Evolutionary conservation across 1,140 invertebrate genomes (phyloP), one percentile per base, ranked within the genome.

Genomic region (Drosophila funebris): DNA sequence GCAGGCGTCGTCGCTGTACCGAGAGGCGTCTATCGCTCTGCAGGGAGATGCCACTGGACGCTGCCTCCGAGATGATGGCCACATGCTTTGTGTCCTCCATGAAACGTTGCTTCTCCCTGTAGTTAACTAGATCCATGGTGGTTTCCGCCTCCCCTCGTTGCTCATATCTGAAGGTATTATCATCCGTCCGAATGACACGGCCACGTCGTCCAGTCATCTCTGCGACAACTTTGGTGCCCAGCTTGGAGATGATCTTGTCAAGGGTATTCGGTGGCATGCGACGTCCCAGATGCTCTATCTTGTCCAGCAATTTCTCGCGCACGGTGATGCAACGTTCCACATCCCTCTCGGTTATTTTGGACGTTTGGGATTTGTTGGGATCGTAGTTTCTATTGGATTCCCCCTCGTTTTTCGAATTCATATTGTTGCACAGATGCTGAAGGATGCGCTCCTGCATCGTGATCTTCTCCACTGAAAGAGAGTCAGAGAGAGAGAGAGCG

Each of bases 201-300:
- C 98, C 98, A 90, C 99, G 99, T 24, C 98, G 94, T 0, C 98
- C 98, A 0, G 98, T 99, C 98, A 99, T 99, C 94, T 99, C 99
- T 0, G 99, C 98, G 0, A 99, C 99, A 92, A 97, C 96, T 78
- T 98, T 97, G 4, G 98, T 96, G 4, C 99, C 99, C 7, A 99
- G 94, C 85, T 99, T 97, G 92, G 99, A 98, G 75, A 99, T 99
- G 0, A 99, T 93, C 89, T 99, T 97, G 94, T 99, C 99, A 11
- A 99, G 93, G 0, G 98, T 99, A 92, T 99, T 99, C 13, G 98
- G 95, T 2, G 99, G 99, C 64, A 99, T 92, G 48, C 94, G 94
- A 3, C 96, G 95, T 9, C 98, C 98, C 5, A 99, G 92, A 52
- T 93, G 92, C 84, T 99, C 97, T 43, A 99, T 96, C 85, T 96